These are phyloP conservation scores for Caenorhabditis plicata DNA, from an alignment of 2,888 invertebrate genomes.

Conservation along the genomic window DNA sequence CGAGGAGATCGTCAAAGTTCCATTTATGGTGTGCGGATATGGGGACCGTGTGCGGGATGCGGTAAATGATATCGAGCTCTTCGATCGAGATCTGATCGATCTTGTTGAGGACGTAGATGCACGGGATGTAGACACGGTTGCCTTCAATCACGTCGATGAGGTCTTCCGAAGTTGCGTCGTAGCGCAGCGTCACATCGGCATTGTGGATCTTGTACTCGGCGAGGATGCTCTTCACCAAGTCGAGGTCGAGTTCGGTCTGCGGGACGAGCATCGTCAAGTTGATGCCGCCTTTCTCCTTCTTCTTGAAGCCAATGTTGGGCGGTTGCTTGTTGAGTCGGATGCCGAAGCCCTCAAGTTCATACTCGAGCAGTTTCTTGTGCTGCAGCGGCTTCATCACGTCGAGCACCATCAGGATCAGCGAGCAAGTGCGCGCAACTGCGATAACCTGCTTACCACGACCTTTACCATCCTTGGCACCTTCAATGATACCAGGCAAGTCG, in stretches of 20 bases:
- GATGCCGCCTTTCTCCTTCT: constrained; percentile 97
- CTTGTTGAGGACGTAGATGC: constrained; percentile 97
- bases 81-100: constrained; percentile 78
- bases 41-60: constrained; percentile 97
- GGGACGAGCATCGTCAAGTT: constrained; percentile 86
- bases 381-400: constrained; percentile 95
- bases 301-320: constrained; percentile 91
- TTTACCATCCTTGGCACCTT: constrained; percentile 99
- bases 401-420: constrained; percentile 89
- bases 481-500: constrained; percentile 98
- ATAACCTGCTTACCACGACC: constrained; percentile 71
- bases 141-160: constrained; percentile 97
- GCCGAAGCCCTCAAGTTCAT: constrained; percentile 96
- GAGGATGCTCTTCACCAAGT: constrained; percentile 90
- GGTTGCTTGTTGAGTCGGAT: constrained; percentile 90
- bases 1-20: constrained; percentile 89
- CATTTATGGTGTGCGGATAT: constrained; percentile 99
- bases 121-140: constrained; percentile 94
- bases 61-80: constrained; percentile 93
- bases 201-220: constrained; percentile 98
- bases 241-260: constrained; percentile 89
- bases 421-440: constrained; percentile 96
- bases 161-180: constrained; percentile 94
- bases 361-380: constrained; percentile 90
- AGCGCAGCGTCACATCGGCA: constrained; percentile 87